Evolutionary conservation across 2,888 invertebrate genomes (phyloP).

Genomic region (Scaptomyza flava): DNA sequence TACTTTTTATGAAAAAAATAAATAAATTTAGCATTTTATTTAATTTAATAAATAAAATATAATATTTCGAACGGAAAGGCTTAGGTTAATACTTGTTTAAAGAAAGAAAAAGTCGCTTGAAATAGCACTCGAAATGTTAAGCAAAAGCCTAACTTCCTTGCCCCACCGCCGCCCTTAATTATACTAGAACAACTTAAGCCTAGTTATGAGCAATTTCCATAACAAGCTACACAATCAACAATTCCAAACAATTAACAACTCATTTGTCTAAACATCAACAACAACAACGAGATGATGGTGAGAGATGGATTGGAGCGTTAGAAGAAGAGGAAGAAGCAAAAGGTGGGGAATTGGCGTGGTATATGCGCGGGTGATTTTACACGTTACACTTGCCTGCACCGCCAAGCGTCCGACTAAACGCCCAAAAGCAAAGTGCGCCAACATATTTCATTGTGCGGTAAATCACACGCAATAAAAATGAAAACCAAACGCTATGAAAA

Average conservation of each 20-base stretch:
- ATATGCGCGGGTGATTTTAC: slow-evolving; percentile 9
- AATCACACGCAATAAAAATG: slow-evolving; percentile 63
- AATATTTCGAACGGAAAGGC: no score
- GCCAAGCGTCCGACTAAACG: slow-evolving; percentile 65
- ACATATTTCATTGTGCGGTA: slow-evolving; percentile 65
- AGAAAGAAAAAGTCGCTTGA: no score
- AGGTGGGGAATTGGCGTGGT: not conserved
- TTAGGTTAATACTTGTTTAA: no score
- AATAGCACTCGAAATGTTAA: no score
- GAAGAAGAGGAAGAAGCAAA: no score
- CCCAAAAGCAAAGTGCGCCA: slow-evolving; percentile 28
- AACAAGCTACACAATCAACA: slow-evolving; percentile 14
- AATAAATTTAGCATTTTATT: no score
- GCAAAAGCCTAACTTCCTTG: no score
- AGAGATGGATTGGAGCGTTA: no score
- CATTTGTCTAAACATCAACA: slow-evolving; percentile 51
- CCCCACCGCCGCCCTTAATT: no score
- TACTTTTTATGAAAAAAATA: no score
- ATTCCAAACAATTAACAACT: slow-evolving; percentile 59
- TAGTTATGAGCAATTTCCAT: slow-evolving; percentile 23
- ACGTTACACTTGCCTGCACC: slow-evolving; percentile 63
- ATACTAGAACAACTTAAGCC: slow-evolving; percentile 12
- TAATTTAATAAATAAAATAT: no score
- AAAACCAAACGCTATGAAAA: slow-evolving; percentile 15
- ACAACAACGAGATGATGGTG: not conserved